These are phyloP conservation scores for Cerastis leucographa DNA, from an alignment of 2,888 invertebrate species.

Conservation along the genomic window DNA sequence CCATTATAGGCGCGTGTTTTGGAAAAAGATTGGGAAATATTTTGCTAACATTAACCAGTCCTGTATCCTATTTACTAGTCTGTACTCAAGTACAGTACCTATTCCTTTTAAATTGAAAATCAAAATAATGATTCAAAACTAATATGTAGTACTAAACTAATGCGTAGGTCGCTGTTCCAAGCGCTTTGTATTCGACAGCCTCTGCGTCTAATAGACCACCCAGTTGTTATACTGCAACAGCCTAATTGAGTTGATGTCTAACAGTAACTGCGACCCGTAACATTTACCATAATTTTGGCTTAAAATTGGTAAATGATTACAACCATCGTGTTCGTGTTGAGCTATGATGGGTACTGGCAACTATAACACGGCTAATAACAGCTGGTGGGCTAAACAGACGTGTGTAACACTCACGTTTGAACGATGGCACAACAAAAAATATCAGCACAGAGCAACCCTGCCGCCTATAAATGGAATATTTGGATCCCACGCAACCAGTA, in stretches of 20 bases:
- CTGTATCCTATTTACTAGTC: too few relatives aligned
- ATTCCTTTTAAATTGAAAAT: neutral
- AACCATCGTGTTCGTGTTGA: constrained; percentile 78
- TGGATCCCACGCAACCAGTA: constrained; percentile 84
- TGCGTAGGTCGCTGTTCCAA: neutral
- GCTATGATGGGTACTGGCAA: constrained; percentile 73
- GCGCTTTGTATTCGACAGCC: constrained; percentile 19
- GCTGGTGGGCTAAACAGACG: constrained; percentile 78
- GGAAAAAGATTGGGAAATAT: neutral
- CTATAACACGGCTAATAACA: constrained; percentile 79
- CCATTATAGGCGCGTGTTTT: neutral
- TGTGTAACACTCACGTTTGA: constrained; percentile 85
- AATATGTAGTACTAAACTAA: neutral
- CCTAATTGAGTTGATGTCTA: constrained; percentile 75
- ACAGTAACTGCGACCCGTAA: constrained; percentile 70
- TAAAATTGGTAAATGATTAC: constrained; percentile 81
- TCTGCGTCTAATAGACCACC: constrained; percentile 70
- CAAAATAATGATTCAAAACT: constrained; percentile 2
- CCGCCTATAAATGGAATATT: constrained; percentile 87
- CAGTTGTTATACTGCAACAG: constrained; percentile 75
- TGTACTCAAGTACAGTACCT: neutral
- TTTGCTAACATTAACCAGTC: neutral
- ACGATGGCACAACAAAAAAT: constrained; percentile 87
- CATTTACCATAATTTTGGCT: constrained; percentile 82
- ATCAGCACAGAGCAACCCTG: constrained; percentile 82